Evolutionary conservation across 2,113 vertebrate species (phyloP).

Genomic region (Catharus minimus): DNA sequence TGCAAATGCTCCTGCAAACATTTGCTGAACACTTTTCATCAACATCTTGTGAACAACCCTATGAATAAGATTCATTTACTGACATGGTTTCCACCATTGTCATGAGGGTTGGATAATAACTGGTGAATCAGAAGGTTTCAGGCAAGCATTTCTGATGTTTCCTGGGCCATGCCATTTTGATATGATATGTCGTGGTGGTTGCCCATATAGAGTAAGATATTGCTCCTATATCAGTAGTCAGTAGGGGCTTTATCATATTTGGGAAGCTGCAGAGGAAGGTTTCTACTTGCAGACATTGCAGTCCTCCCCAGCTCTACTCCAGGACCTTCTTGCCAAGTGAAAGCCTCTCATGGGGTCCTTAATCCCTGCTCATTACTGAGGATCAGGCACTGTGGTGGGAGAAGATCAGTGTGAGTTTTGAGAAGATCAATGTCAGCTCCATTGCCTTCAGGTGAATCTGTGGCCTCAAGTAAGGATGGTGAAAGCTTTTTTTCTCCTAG

Average conservation of each 20-base stretch:
- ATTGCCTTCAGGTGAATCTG: neutral
- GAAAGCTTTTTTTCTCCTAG: neutral
- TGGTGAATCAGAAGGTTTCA: neutral
- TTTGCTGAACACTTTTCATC: neutral
- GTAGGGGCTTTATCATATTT: neutral
- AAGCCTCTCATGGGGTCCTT: neutral
- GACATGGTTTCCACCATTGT: neutral
- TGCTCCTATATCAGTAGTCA: neutral
- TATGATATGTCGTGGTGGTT: neutral
- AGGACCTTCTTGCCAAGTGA: neutral
- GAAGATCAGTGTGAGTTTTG: neutral
- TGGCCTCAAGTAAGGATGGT: neutral
- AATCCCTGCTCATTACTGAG: neutral
- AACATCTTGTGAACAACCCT: neutral
- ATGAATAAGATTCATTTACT: neutral
- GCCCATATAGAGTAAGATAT: neutral
- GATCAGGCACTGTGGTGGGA: neutral
- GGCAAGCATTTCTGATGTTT: neutral
- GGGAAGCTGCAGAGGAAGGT: neutral
- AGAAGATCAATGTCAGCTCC: neutral
- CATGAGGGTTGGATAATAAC: neutral
- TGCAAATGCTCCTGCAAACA: neutral
- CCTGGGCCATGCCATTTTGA: neutral
- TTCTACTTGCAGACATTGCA: neutral
- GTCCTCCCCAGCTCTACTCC: neutral